Evolutionary conservation across 1,140 invertebrate genomes (phyloP), one percentile per base, ranked within the genome.

Genomic region (Pemphigus obesinymphae): DNA sequence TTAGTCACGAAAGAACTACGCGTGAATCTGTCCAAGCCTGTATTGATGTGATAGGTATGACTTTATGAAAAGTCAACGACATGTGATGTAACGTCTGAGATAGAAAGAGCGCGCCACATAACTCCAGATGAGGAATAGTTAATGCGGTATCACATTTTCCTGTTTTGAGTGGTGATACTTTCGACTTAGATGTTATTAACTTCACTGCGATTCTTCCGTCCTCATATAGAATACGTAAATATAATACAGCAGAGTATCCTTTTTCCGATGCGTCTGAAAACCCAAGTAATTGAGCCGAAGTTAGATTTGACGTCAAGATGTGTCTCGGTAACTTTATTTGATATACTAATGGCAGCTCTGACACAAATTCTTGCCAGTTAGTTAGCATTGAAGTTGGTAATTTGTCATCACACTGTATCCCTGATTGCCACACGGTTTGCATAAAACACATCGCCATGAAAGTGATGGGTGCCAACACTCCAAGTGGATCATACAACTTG

Each of bases 401-500:
- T n/a, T 6, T 7, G 11, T 50, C 45, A 7, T 78, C 75, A 48
- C 75, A 78, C 10, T 78, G 6, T 4, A 78, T 1, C 2, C 48
- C 48, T 0, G 13, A 3, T 31, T 45, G 31, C 75, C 75, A 78
- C 1, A 58, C 11, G 13, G 8, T 10, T 23, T 78, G 50, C 26
- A 78, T 50, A 17, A 78, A 50, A 55, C 50, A 78, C 11, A 55
- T 78, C 1, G 75, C 75, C 26, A 23, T 29, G 34, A 78, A 78
- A 11, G 58, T 58, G 0, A 50, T 23, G 3, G 75, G 75, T 2
- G 45, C 50, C 3, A 78, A 13, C 23, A 20, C 34, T 6, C 72
- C 43, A 23, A 26, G 11, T 2, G 43, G 72, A 26, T 75, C 72
- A 6, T 23, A 75, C 6, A 78, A 13, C 23, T 58, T 50, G 1